Evolutionary conservation across 2,113 vertebrate genomes (phyloP).

Genomic region (Geococcyx californianus): DNA sequence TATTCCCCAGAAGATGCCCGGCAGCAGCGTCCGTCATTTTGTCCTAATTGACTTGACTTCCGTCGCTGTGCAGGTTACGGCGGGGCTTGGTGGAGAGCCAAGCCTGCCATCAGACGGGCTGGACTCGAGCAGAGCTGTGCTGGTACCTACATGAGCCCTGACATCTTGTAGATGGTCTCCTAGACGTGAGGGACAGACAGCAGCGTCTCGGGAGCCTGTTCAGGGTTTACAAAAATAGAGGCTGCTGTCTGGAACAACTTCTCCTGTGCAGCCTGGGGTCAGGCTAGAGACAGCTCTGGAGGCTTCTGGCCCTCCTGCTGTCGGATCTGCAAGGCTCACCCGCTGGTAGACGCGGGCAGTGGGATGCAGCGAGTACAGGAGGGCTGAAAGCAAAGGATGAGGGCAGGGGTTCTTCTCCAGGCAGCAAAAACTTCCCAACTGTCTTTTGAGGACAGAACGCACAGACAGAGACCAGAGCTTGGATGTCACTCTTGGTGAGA

Average conservation of each 20-base stretch:
- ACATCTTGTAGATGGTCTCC: not conserved
- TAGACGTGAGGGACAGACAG: not conserved
- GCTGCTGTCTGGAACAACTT: not conserved
- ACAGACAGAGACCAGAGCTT: not conserved
- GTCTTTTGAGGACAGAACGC: not conserved
- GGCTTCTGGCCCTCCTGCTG: not conserved
- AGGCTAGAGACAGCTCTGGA: not conserved
- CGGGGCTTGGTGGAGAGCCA: not conserved
- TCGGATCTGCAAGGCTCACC: not conserved
- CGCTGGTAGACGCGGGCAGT: fast-evolving
- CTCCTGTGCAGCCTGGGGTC: not conserved
- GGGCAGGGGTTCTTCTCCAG: not conserved
- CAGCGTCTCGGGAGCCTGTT: not conserved
- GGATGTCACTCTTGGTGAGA: not conserved
- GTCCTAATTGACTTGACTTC: not conserved
- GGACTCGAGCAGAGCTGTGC: not conserved
- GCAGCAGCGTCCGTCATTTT: not conserved
- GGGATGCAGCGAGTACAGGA: too few species aligned
- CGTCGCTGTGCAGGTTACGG: not conserved
- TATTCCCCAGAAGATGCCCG: not conserved
- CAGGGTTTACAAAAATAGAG: not conserved
- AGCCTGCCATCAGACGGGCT: not conserved
- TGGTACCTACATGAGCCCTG: not conserved
- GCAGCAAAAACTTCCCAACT: not conserved
- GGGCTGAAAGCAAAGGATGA: not conserved